Percentiles rank a stretch among this genome's conserved stretches.
phyloP scores from a whole-genome alignment of 2,113 vertebrate genomes.

The Eurystomus gularis region DNA sequence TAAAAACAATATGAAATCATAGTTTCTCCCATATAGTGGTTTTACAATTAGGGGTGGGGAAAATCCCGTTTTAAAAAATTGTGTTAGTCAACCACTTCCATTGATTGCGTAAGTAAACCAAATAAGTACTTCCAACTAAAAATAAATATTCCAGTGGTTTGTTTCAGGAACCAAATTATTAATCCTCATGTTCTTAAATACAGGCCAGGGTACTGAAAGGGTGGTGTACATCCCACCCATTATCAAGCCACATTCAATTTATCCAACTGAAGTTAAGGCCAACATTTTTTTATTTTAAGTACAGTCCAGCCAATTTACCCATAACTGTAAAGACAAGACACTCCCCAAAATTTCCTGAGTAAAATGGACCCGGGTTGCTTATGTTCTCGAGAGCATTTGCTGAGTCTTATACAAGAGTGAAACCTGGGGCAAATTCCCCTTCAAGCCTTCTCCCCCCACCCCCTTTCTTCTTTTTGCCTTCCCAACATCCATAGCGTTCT shows the following conservation, averaged over 20 bases:
- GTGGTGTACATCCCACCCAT: fast-evolving
- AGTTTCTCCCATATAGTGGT: neutral
- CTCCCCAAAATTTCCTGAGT: neutral
- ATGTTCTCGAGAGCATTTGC: neutral
- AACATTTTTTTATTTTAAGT: neutral
- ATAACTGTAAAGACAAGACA: neutral
- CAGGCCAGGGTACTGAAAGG: neutral
- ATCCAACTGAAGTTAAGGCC: neutral
- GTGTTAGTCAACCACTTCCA: neutral
- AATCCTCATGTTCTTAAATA: neutral
- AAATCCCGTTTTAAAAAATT: neutral
- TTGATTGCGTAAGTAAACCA: neutral
- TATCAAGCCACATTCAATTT: neutral
- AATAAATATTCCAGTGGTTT: neutral
- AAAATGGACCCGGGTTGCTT: neutral
- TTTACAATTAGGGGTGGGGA: fast-evolving
- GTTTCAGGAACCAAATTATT: neutral
- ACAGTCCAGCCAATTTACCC: neutral
- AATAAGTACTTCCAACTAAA: neutral
- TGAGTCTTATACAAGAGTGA: neutral
- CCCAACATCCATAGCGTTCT: neutral
- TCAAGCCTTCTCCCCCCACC: neutral
- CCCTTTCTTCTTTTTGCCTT: neutral
- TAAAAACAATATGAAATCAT: neutral
- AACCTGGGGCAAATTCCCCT: neutral